A percentile compares a stretch with the other conserved stretches of the same genome.
phyloP scores from a whole-genome alignment of 2,888 invertebrate species.

The Netelia fuscicornis region DNA sequence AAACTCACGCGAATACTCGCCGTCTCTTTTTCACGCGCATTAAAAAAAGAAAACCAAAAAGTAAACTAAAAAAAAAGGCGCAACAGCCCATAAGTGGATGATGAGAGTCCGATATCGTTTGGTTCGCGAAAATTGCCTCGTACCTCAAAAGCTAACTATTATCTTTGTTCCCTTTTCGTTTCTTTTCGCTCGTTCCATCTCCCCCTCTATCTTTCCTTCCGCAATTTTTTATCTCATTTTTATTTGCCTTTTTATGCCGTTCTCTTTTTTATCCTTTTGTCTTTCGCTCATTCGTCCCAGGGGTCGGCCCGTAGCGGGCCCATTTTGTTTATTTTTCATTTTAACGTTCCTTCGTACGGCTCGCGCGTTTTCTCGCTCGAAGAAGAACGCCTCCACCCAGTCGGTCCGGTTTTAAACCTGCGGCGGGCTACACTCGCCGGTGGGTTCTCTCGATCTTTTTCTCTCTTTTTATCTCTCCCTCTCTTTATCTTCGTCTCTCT shows the following conservation, averaged over 20 bases:
- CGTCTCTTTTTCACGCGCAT: background rate
- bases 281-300: constrained; percentile 12
- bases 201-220: constrained; percentile 1
- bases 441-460: constrained; percentile 40
- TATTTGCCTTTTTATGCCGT: background rate
- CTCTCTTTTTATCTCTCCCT: constrained; percentile 28
- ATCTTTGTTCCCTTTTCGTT: constrained; percentile 24
- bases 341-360: constrained; percentile 41
- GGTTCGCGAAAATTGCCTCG: constrained; percentile 55
- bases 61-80: background rate
- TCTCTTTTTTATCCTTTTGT: background rate
- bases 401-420: constrained; percentile 83
- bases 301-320: constrained; percentile 1
- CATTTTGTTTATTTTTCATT: constrained; percentile 58
- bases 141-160: constrained; percentile 45
- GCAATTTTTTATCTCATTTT: constrained; percentile 4
- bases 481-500: constrained; percentile 15
- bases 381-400: constrained; percentile 82
- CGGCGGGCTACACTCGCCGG: constrained; percentile 58
- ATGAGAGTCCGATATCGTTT: constrained; percentile 52
- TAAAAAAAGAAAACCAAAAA: background rate
- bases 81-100: constrained; percentile 47
- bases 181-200: background rate
- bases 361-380: constrained; percentile 74
- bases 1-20: constrained; percentile 26